Base-by-base conservation (phyloP, 2,888 invertebrate species). In the Macaria notata region DNA sequence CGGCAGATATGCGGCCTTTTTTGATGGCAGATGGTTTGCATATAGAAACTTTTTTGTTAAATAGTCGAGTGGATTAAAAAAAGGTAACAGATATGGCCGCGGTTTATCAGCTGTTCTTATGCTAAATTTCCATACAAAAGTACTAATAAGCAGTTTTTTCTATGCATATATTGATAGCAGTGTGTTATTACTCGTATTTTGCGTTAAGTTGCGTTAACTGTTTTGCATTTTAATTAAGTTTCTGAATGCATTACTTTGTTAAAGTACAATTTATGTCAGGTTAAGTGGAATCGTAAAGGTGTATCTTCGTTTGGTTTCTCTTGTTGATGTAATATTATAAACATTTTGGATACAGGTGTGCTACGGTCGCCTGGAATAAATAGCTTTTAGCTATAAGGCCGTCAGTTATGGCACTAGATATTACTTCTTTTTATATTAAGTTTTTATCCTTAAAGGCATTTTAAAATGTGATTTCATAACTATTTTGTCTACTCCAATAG, bases 21-120 rank as follows among this genome's bases (percentile, higher is more conserved):
- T 88, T 79, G 83, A 79, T 61, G 75, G 83, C 89, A 89, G 88
- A 86, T 90, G 89, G 79, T 81, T 77, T 79, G 81, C 80, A 84
- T 86, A 78, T 78, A 74, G 72, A 69, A 69, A 68, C 69, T 68
- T 72, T 75, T 69, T 73, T 70, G 70, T 68, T 71, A 71, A 53
- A 71, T 72, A 73, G 68, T 65, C 58, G 67, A 62, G 59, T 53
- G 61, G 60, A 49, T 56, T 56, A 59, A 70, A 74, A 77, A 57
- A 54, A 36, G 49, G 44, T 46, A 45, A 36, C 45, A 46, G 9
- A 51, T 19, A 19, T 19, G 31, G 19, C 31, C 36, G 47, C 41
- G 45, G 43, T 55, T 55, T 59, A 61, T 62, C 64, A 64, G 65
- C 64, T 65, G 62, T 63, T 61, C 47, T 36, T 49, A 63, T 46